phyloP scores from a whole-genome alignment of 1,140 invertebrate species.

The Papilio polytes region DNA sequence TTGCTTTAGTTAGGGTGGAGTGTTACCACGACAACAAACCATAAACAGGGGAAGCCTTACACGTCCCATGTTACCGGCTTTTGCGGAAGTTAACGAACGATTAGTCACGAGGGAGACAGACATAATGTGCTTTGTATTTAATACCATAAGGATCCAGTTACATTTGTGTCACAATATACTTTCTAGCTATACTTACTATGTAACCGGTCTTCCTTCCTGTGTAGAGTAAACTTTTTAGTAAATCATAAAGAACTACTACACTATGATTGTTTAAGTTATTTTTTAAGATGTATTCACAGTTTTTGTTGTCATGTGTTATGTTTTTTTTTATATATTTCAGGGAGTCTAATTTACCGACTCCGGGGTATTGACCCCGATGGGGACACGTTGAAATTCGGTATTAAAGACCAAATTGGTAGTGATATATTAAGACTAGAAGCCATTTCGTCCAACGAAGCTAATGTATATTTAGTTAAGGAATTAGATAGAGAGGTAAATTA shows the following conservation, averaged over 20 bases:
- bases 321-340: constrained; percentile 82
- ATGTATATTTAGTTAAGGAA: constrained; percentile 94
- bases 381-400: constrained; percentile 92
- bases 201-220: constrained; percentile 17
- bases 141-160: constrained; percentile 35
- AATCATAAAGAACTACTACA: not conserved
- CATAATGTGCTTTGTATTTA: constrained; percentile 34
- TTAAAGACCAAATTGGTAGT: constrained; percentile 90
- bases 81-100: constrained; percentile 52
- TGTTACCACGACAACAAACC: constrained; percentile 75
- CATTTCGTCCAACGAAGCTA: constrained; percentile 91
- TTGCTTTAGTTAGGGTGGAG: constrained; percentile 56
- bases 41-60: constrained; percentile 71
- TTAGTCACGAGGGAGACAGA: constrained; percentile 52
- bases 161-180: constrained; percentile 8
- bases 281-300: not conserved
- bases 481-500: constrained; percentile 92
- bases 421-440: constrained; percentile 94
- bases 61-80: constrained; percentile 46
- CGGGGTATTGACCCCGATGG: constrained; percentile 93
- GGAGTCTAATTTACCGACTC: constrained; percentile 92
- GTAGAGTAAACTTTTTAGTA: not conserved
- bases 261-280: not conserved
- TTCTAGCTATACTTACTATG: constrained; percentile 3
- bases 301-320: not conserved